Evolutionary conservation across 2,113 vertebrate species (phyloP), one percentile per base, ranked within the genome.

Genomic region (Tachysurus fulvidraco): DNA sequence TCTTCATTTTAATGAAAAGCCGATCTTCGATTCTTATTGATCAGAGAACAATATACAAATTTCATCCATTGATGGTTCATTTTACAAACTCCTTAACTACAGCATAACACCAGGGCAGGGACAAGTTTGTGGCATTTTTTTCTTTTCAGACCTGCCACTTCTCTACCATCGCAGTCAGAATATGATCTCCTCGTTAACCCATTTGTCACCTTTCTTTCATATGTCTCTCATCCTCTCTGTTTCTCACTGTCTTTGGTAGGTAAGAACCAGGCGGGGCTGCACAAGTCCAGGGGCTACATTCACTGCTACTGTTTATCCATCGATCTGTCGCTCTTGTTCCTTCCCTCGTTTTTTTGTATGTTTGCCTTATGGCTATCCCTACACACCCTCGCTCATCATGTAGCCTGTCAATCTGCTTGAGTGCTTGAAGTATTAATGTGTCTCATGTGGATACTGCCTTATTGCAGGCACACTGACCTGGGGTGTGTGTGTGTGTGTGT

Each of bases 321-420:
- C 77, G 81, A 83, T 86, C 80, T 55, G 65, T 55, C 71, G 60
- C 41, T 88, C 30, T 57, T 11, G 19, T 80, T 69, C 83, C 64
- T n/a, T 82, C 67, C 19, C 54, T 83, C 82, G n/a, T 59, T 60
- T 85, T 71, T 78, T 85, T 81, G 55, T 82, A 55, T 69, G 55
- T 79, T 85, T 83, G 71, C 86, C 89, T 88, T 78, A 60, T 84
- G 87, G 89, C 67, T 28, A 67, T 82, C 81, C 81, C 83, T 69
- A 12, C 55, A 83, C 82, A 87, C 74, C n/a, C 44, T 74, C 55
- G 41, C 80, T 87, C 86, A 89, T 81, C 84, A 59, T 84, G 88
- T 89, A 88, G 54, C 88, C 82, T 83, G 87, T 88, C 89, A 90
- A 36, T 90, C 87, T 69, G n/a, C 67, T 83, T 54, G 74, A 90